Evolutionary conservation across 2,113 vertebrate genomes (phyloP).

Genomic region (Thalassoma bifasciatum): DNA sequence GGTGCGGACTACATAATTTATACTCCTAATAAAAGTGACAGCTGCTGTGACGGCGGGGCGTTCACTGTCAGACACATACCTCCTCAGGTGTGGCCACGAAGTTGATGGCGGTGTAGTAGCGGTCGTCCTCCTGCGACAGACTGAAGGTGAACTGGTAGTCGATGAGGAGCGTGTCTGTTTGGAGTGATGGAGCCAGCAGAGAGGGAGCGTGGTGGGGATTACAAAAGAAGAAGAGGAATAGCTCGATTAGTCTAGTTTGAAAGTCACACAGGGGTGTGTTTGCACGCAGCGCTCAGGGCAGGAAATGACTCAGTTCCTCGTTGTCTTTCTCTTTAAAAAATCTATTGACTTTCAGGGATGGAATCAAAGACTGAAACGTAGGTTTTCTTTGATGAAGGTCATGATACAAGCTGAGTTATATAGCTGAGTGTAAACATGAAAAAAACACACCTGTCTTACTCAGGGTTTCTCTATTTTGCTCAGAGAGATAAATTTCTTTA

Average conservation of each 20-base stretch:
- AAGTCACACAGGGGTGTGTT: slow-evolving; percentile 47
- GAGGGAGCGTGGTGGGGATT: slow-evolving; percentile 5
- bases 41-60: slow-evolving; percentile 26
- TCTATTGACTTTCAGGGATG: neutral
- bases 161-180: slow-evolving; percentile 97
- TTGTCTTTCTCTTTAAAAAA: neutral
- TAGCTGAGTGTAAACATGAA: neutral
- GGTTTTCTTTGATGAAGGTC: slow-evolving; percentile 29
- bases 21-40: slow-evolving; percentile 43
- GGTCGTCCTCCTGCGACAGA: slow-evolving; percentile 97
- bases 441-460: no score
- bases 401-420: neutral
- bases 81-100: slow-evolving; percentile 98
- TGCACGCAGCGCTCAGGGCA: slow-evolving; percentile 12
- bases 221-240: slow-evolving; percentile 11
- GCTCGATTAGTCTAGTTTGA: slow-evolving; percentile 39
- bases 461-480: no score
- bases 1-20: slow-evolving; percentile 1
- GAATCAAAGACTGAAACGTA: neutral
- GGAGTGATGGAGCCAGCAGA: slow-evolving; percentile 6
- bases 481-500: no score
- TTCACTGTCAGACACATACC: slow-evolving; percentile 77
- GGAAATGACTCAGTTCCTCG: slow-evolving; percentile 1
- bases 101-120: slow-evolving; percentile 98
- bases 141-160: slow-evolving; percentile 99